Evolutionary conservation across 2,113 vertebrate species (phyloP), one percentile per base, ranked within the genome.

Genomic region (Grallaria varia): DNA sequence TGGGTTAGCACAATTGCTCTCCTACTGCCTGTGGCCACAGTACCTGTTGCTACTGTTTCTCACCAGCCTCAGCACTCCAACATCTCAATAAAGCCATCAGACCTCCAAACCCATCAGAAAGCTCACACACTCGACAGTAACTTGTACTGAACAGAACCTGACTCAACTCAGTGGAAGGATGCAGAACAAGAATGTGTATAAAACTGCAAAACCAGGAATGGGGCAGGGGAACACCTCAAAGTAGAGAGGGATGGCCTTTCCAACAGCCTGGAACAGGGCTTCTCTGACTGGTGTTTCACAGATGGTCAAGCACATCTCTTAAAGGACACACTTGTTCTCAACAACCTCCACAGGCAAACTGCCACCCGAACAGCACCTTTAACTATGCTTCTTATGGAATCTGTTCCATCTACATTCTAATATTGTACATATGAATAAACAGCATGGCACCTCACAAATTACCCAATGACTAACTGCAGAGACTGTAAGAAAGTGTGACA

Each of bases 221-320:
- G 5, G 24, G 30, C 6, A 47, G 13, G 6, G 8, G 18, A 80
- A 72, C 5, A 35, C 2, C 10, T 10, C 3, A 8, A 1, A 35
- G 15, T 10, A 55, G 14, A 60, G 14, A 62, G 20, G 5, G 19
- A 82, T 0, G 1, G 52, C 42, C 14, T 63, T 79, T 52, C 11
- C 44, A 59, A 44, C 10, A 60, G 37, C 14, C 4, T 2, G 21
- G 4, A 3, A 39, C 0, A 2, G 6, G 39, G 50, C 25, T 25
- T 8, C 24, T 7, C 1, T 2, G 8, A 42, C 17, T 33, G 23
- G 7, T 37, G 58, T 42, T 80, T 50, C 58, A 79, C 42, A 56
- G 33, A 4, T 25, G 4, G 14, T 14, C 35, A 16, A 69, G 5
- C 3, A 5, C 20, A 52, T 4, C 24, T 37, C 64, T 49, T 27